Base-by-base conservation (phyloP, 2,113 vertebrate species). In the Cygnus buccinator region DNA sequence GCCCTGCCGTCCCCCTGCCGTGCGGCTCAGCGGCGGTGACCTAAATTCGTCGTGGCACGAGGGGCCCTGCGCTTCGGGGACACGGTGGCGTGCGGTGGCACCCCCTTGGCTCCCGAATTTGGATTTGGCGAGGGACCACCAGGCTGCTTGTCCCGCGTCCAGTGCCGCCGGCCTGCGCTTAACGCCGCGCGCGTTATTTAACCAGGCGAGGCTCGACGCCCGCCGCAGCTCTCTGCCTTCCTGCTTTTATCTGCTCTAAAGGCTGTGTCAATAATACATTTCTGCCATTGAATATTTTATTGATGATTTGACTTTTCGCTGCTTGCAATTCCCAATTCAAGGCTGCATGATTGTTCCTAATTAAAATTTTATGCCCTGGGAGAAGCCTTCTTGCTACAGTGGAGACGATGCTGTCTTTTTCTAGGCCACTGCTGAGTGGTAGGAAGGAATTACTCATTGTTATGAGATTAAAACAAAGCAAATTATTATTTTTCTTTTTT, bases 251-350 rank as follows among this genome's bases (percentile, higher is more conserved):
- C 85, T 82, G 79, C 81, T 94, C 90, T 72, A 83, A 92, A 95
- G 93, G 62, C 96, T 83, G 84, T 89, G 91, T 96, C 97, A 97
- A 96, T 97, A 96, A 96, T 94, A 90, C 95, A 97, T 95, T 93
- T 94, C 96, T 95, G 94, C 93, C 94, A 96, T 93, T 95, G 95
- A 97, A 97, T 97, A 96, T 97, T 97, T 97, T 97, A 97, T 97
- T 97, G 95, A 97, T 96, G 96, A 95, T 77, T 97, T 96, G 95
- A 90, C 92, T 95, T 90, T 95, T 93, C 89, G 87, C 95, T 85
- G 96, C 94, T 95, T 77, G 5, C 95, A 89, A 93, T 96, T 95
- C 95, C 96, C 94, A 94, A 96, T 97, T 96, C 79, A 83, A 96
- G 96, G 94, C 96, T 95, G 95, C 84, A 14, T 95, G 97, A 96